phyloP scores from a whole-genome alignment of 2,797 vertebrate genomes.

The Bradypus variegatus region DNA sequence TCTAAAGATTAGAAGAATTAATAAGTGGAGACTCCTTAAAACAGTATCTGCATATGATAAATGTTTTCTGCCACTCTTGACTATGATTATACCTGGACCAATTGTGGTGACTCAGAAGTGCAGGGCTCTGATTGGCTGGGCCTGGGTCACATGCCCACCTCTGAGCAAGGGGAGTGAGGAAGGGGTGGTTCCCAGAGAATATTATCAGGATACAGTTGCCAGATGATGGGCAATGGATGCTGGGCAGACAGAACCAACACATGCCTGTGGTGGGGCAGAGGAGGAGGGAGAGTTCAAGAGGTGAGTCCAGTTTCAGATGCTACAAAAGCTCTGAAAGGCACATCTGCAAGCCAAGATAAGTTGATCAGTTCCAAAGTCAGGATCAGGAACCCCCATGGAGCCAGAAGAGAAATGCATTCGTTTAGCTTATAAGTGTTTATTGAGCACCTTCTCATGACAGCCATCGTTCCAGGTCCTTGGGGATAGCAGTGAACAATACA shows the following conservation, averaged over 20 bases:
- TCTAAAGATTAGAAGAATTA: not conserved
- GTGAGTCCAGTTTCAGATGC: not conserved
- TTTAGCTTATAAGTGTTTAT: not conserved
- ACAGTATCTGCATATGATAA: not conserved
- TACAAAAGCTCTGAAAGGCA: not conserved
- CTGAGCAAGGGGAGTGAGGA: not conserved
- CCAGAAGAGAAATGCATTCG: not conserved
- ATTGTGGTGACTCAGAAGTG: not conserved
- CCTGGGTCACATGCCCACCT: not conserved
- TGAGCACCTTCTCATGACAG: not conserved
- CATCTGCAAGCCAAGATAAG: no score
- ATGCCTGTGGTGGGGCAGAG: no score
- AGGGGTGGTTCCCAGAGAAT: not conserved
- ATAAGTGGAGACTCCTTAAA: not conserved
- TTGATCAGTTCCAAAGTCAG: no score
- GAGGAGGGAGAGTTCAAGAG: not conserved
- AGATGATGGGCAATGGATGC: not conserved
- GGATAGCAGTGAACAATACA: not conserved
- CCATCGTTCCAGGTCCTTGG: not conserved
- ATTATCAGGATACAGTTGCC: not conserved
- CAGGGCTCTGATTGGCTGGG: not conserved
- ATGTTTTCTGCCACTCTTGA: not conserved
- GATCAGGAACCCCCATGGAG: no score
- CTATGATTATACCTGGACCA: not conserved
- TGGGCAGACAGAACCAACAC: not conserved